A percentile compares a stretch with the other conserved stretches of the same genome.
Evolutionary conservation across 2,113 vertebrate genomes (phyloP).

Genomic region (Ceyx cyanopectus): DNA sequence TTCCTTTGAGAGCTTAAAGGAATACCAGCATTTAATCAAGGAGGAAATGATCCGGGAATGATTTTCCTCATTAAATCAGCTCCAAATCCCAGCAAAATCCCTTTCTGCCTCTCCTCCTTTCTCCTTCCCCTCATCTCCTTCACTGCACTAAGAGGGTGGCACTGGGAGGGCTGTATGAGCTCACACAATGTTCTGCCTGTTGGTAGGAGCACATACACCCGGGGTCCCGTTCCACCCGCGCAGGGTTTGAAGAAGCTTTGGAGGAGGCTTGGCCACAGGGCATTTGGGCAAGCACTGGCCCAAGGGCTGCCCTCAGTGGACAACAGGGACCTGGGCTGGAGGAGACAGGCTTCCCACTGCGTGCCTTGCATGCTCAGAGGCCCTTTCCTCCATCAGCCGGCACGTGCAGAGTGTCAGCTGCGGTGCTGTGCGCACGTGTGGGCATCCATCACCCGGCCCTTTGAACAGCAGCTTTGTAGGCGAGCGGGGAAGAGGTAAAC

Average conservation of each 20-base stretch:
- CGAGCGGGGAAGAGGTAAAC: conserved; percentile 35
- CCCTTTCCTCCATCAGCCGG: neutral
- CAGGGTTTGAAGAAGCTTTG: neutral
- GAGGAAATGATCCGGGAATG: conserved; percentile 8
- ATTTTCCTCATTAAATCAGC: conserved; percentile 39
- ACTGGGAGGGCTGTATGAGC: neutral
- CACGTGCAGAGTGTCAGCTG: neutral
- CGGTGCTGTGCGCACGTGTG: neutral
- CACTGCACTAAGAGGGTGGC: neutral
- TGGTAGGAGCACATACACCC: rapidly evolving
- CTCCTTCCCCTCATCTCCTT: neutral
- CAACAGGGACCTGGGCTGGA: rapidly evolving
- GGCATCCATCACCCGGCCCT: neutral
- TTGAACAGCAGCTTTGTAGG: conserved; percentile 60
- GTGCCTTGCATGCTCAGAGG: rapidly evolving
- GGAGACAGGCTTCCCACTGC: neutral
- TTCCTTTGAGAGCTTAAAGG: conserved; percentile 55
- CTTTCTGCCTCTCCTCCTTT: neutral
- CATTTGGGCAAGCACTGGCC: neutral
- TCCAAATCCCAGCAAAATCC: neutral
- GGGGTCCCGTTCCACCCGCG: rapidly evolving
- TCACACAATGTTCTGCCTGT: rapidly evolving
- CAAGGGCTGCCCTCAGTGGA: neutral
- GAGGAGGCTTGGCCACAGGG: neutral
- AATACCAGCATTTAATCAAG: conserved; percentile 55